Percentiles rank a stretch among this genome's conserved stretches.
Conservation (phyloP, 2,113 vertebrate species). For the Plectropomus leopardus region DNA sequence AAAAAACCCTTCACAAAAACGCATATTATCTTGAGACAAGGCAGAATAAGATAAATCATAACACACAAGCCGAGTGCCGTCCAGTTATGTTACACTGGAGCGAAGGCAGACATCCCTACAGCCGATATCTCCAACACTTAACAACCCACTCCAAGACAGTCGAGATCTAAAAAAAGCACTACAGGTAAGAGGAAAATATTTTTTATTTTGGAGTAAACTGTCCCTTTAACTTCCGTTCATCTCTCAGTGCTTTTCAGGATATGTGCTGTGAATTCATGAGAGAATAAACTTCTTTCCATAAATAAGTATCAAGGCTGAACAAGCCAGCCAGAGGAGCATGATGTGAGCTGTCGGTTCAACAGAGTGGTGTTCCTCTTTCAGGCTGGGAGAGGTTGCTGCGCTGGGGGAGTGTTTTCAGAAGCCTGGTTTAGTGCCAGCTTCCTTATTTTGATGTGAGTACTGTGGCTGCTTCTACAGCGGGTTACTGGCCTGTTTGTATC, state of each 20-base stretch:
- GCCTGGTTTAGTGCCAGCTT: constrained; percentile 21
- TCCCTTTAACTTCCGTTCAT: background rate
- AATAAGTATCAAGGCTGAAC: background rate
- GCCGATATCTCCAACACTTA: no score
- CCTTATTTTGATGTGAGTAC: constrained; percentile 4
- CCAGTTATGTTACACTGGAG: no score
- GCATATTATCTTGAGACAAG: background rate
- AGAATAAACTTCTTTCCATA: background rate
- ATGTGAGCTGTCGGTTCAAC: constrained; percentile 6
- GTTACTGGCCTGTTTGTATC: constrained; percentile 9
- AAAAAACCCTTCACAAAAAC: background rate
- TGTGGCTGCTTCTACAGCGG: background rate
- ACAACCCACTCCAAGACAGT: no score
- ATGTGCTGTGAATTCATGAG: background rate
- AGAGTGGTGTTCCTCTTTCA: constrained; percentile 32
- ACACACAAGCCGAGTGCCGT: no score
- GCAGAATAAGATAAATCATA: background rate
- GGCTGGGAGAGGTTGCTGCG: background rate
- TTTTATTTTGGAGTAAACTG: no score
- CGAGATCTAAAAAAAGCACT: no score
- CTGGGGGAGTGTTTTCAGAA: background rate
- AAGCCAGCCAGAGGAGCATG: background rate
- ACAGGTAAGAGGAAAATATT: no score
- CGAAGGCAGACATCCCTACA: no score
- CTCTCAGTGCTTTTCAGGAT: background rate